Evolutionary conservation across 2,113 vertebrate genomes (phyloP).

Genomic region (Eurystomus gularis): DNA sequence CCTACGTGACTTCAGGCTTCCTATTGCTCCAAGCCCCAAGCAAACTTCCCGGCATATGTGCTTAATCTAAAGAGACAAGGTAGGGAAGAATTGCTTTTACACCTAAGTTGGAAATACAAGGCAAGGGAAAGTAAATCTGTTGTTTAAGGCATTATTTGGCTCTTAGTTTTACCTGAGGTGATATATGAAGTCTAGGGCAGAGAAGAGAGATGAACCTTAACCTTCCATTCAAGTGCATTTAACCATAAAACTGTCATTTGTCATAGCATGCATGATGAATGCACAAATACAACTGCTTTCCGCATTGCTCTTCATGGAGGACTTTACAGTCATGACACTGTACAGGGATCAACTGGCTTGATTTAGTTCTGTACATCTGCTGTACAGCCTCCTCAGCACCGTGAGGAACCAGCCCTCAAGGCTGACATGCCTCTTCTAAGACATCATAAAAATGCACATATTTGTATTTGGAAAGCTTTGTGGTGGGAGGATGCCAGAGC

Average conservation of each 20-base stretch:
- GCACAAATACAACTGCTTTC: background rate
- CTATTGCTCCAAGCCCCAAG: background rate
- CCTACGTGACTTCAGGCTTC: background rate
- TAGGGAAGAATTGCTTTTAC: background rate
- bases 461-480: background rate
- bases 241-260: constrained; percentile 39
- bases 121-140: background rate
- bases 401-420: background rate
- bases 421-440: background rate
- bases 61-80: background rate
- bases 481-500: background rate
- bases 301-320: background rate
- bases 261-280: constrained; percentile 10
- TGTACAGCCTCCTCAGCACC: background rate
- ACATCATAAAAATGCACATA: background rate
- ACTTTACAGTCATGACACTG: constrained; percentile 27
- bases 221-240: constrained; percentile 19
- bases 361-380: constrained; percentile 18
- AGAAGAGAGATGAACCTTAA: constrained; percentile 33
- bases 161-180: constrained; percentile 24
- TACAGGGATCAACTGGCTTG: background rate
- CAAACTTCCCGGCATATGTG: background rate
- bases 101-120: background rate
- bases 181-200: constrained; percentile 7
- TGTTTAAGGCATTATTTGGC: background rate